Conservation (phyloP, 1,140 invertebrate species). For the Drosophila virilis region DNA sequence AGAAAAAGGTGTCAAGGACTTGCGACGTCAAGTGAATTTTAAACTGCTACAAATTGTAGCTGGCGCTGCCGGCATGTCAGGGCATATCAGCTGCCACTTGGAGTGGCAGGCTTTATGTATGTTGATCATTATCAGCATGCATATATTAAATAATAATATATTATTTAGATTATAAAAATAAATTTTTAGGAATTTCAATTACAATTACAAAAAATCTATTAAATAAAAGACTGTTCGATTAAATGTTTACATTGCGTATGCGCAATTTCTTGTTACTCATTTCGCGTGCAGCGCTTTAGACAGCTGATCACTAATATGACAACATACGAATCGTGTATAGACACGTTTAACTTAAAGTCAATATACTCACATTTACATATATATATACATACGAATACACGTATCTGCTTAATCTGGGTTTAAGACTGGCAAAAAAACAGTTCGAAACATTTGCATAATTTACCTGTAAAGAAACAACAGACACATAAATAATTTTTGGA, state of each 20-base stretch:
- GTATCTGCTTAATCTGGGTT: slow-evolving; percentile 55
- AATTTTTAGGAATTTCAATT: too few relatives aligned
- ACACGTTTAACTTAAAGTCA: slow-evolving; percentile 42
- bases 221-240: too few relatives aligned
- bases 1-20: slow-evolving; percentile 77
- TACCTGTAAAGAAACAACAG: slow-evolving; percentile 66
- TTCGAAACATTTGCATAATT: slow-evolving; percentile 67
- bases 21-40: slow-evolving; percentile 66
- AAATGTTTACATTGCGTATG: slow-evolving; percentile 15
- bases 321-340: slow-evolving; percentile 17
- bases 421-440: slow-evolving; percentile 27
- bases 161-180: too few relatives aligned
- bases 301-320: slow-evolving; percentile 6
- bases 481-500: slow-evolving; percentile 63
- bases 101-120: slow-evolving; percentile 6
- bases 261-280: slow-evolving; percentile 1
- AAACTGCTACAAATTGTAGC: slow-evolving; percentile 41
- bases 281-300: not conserved
- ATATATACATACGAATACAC: slow-evolving; percentile 34
- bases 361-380: slow-evolving; percentile 12
- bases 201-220: too few relatives aligned
- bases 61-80: not conserved
- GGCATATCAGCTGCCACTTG: slow-evolving; percentile 20
- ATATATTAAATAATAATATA: not conserved
- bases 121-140: not conserved